Conservation (phyloP, 2,113 vertebrate genomes). For the Cebus imitator region DNA sequence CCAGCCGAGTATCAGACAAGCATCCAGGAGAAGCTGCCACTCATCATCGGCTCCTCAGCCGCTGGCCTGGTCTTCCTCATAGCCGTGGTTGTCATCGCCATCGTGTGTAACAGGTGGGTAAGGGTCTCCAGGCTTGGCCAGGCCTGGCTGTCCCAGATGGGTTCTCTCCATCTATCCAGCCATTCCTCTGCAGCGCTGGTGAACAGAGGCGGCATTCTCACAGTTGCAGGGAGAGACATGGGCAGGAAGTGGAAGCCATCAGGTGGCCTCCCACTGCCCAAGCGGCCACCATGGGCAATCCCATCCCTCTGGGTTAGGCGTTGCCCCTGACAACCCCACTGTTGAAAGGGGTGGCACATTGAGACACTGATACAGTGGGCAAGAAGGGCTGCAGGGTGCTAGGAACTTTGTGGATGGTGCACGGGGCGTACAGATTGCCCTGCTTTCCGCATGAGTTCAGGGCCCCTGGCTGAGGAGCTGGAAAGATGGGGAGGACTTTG, state of each 20-base stretch:
- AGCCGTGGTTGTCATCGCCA: constrained; percentile 90
- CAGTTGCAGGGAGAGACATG: background rate
- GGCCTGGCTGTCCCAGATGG: background rate
- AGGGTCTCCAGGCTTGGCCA: accelerated
- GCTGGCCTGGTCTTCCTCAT: constrained; percentile 95
- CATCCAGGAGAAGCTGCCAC: constrained; percentile 95
- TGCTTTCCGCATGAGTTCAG: background rate
- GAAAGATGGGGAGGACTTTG: background rate
- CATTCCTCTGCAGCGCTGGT: background rate
- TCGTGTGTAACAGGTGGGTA: constrained; percentile 93
- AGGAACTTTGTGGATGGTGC: background rate
- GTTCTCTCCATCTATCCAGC: background rate
- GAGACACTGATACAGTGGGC: background rate
- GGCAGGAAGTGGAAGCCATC: background rate
- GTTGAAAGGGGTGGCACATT: background rate
- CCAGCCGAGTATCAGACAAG: constrained; percentile 95
- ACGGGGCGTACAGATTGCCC: accelerated
- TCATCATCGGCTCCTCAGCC: constrained; percentile 94
- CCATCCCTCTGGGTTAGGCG: background rate
- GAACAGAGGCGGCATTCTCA: background rate
- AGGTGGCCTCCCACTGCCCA: background rate
- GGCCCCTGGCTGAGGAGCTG: background rate
- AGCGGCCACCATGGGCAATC: accelerated
- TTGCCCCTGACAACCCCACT: background rate
- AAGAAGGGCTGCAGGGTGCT: background rate